Conservation (phyloP, 2,797 vertebrate genomes). For the Petrocephalus sullivani region DNA sequence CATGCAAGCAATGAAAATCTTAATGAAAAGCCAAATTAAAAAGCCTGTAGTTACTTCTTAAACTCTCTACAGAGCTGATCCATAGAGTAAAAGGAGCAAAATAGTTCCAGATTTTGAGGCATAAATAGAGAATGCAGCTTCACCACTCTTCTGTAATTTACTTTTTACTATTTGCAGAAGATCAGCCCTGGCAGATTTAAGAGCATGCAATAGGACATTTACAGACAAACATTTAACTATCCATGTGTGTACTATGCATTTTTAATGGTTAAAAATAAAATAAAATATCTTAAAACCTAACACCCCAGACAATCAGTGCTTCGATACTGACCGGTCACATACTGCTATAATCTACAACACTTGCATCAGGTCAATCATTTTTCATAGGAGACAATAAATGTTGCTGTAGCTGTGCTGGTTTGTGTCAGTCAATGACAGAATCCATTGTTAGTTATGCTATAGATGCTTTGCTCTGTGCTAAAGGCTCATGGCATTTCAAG, state of each 20-base stretch:
- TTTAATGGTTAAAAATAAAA: background rate
- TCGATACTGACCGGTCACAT: too few species aligned
- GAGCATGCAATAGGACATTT: background rate
- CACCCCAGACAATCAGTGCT: too few species aligned
- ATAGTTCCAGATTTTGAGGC: background rate
- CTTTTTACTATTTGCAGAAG: constrained; percentile 3
- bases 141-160: background rate
- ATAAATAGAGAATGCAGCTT: background rate
- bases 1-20: background rate
- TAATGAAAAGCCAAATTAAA: background rate
- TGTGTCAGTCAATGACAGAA: too few species aligned
- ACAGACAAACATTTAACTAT: background rate
- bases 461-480: background rate
- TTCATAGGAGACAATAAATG: too few species aligned
- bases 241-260: background rate
- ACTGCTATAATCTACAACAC: too few species aligned
- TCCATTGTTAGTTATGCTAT: background rate
- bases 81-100: background rate
- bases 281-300: too few species aligned
- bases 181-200: background rate
- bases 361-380: too few species aligned
- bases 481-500: background rate
- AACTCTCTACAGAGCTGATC: background rate
- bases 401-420: too few species aligned
- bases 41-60: background rate